Evolutionary conservation across 1,140 invertebrate species (phyloP).

Genomic region (Antheraea pernyi): DNA sequence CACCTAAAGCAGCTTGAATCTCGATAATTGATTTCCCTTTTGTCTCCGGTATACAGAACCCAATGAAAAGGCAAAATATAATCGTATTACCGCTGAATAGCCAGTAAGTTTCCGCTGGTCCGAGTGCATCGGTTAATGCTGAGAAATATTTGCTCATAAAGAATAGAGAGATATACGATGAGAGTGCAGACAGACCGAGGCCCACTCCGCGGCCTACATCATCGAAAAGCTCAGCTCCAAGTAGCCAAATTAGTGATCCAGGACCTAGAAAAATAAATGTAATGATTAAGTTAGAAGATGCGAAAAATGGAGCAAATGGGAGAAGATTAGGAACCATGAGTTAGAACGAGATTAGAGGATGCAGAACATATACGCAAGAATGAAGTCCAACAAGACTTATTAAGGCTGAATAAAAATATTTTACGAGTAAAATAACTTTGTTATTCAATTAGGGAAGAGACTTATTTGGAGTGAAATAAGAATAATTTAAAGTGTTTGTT

Average conservation of each 20-base stretch:
- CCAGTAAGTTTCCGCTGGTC: slow-evolving; percentile 29
- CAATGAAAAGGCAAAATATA: slow-evolving; percentile 25
- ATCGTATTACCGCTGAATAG: slow-evolving; percentile 26
- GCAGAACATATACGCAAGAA: no score
- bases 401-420: no score
- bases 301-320: no score
- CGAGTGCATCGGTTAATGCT: slow-evolving; percentile 19
- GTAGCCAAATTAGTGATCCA: slow-evolving; percentile 49
- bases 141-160: slow-evolving; percentile 19
- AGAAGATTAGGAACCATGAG: no score
- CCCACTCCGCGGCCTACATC: slow-evolving; percentile 43
- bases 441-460: no score
- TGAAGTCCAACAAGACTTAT: no score
- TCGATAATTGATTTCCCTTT: slow-evolving; percentile 38
- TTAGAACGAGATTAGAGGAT: no score
- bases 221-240: slow-evolving; percentile 56
- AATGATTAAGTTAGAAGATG: no score
- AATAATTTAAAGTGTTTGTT: no score
- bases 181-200: slow-evolving; percentile 40
- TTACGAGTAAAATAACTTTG: no score
- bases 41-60: slow-evolving; percentile 36
- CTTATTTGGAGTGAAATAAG: no score
- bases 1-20: slow-evolving; percentile 24
- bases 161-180: slow-evolving; percentile 81
- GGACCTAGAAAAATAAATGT: slow-evolving; percentile 41